phyloP scores from a whole-genome alignment of 2,888 invertebrate species.

The Tyria jacobaeae region DNA sequence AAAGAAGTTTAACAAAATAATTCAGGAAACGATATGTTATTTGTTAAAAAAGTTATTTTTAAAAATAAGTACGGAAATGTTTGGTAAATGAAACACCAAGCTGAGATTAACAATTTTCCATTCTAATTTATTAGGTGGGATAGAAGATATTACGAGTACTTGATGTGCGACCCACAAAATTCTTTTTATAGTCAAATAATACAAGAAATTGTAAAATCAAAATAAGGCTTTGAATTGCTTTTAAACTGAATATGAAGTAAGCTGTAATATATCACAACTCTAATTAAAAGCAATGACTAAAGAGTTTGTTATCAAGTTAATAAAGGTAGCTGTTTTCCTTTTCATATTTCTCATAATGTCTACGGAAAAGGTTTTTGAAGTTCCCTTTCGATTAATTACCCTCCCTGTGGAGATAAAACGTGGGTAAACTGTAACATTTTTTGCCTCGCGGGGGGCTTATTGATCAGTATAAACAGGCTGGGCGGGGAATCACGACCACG shows the following conservation, averaged over 20 bases:
- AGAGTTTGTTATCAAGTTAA: conserved; percentile 39
- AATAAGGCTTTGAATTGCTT: conserved; percentile 18
- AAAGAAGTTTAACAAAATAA: no score
- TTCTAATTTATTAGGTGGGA: no score
- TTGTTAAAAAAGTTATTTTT: neutral
- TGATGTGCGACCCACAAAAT: no score
- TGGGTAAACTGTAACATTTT: conserved; percentile 63
- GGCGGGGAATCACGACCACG: conserved; percentile 52
- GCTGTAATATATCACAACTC: conserved; percentile 20
- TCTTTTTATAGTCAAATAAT: neutral
- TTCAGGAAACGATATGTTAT: neutral
- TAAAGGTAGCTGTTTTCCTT: conserved; percentile 47
- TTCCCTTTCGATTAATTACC: conserved; percentile 70
- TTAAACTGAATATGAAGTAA: neutral
- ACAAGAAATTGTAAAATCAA: neutral
- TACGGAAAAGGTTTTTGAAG: conserved; percentile 63
- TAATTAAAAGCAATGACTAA: conserved; percentile 33
- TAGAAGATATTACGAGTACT: no score
- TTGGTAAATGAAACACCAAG: no score
- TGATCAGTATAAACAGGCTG: conserved; percentile 59
- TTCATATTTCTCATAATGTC: conserved; percentile 58
- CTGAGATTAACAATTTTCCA: no score
- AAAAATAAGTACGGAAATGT: no score
- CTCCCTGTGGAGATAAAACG: conserved; percentile 58
- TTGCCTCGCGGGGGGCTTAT: conserved; percentile 60